Percentiles rank a stretch among this genome's conserved stretches.
These are phyloP conservation scores for Otolemur crassicaudatus DNA, from an alignment of 2,797 vertebrate genomes.

Conservation along the genomic window DNA sequence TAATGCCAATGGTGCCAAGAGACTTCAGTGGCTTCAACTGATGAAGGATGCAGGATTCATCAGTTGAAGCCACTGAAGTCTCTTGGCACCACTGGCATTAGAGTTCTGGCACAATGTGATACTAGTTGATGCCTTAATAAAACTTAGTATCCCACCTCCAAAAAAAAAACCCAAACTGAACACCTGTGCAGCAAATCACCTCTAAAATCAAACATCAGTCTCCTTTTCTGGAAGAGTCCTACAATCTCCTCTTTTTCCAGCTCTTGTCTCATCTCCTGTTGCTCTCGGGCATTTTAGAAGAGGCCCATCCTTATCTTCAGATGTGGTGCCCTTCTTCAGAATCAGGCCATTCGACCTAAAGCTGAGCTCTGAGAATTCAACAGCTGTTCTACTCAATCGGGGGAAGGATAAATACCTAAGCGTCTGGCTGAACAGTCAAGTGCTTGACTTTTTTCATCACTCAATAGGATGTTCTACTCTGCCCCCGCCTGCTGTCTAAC, in stretches of 20 bases:
- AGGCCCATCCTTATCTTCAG: background rate
- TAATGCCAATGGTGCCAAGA: background rate
- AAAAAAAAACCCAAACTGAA: background rate
- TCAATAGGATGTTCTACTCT: constrained; percentile 34
- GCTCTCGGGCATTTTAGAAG: background rate
- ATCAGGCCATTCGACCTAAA: background rate
- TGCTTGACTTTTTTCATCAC: constrained; percentile 1
- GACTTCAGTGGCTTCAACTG: background rate
- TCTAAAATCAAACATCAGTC: background rate
- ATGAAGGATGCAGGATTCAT: background rate
- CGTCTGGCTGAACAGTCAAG: background rate
- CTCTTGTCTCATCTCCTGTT: background rate
- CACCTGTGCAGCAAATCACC: background rate
- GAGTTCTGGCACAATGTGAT: background rate
- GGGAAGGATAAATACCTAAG: constrained; percentile 7
- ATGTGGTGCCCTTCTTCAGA: background rate
- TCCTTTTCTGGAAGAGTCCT: background rate
- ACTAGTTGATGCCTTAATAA: background rate
- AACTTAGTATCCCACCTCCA: background rate
- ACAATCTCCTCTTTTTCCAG: background rate
- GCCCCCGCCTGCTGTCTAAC: constrained; percentile 23
- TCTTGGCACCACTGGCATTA: background rate
- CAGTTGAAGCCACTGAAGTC: background rate
- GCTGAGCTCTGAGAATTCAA: accelerated
- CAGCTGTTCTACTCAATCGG: background rate